Base-by-base conservation (phyloP, 2,888 invertebrate species). In the Falcaria lacertinaria region DNA sequence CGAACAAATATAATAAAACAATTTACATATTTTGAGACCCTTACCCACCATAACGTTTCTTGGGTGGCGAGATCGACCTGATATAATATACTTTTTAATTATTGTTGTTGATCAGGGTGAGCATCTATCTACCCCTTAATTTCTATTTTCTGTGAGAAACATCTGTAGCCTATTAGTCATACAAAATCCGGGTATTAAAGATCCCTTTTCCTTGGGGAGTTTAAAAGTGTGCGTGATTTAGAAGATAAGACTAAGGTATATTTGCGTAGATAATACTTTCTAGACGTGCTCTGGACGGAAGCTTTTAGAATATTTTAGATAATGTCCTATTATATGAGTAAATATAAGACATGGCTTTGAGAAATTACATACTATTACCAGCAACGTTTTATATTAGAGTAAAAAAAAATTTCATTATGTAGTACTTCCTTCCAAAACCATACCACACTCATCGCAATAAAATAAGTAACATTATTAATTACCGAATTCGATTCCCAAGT, bases 21-120 rank as follows among this genome's bases (percentile, higher is more conserved):
- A 44, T 46, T 41, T 43, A 34, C 45, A 34, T 32, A 50, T 49
- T 48, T 55, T 47, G 52, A 54, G 46, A 54, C 63, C 59, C 61
- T 65, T 60, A 68, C 54, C 60, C 50, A 62, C 60, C 63, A 54
- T 64, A 68, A 61, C 66, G 60, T 73, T 73, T 64, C 83, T 69
- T 85, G 86, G 86, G 86, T 86, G 86, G 86, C 60, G 47, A 73
- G 82, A 83, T 85, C 63, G 57, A 44, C 40, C 38, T 46, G 83
- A 86, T 84, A 82, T 74, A 60, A 62, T 44, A 64, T 75, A 71
- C 72, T 73, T 74, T 82, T 84, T 83, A 86, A 85, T 84, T 84
- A 78, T 11, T 19, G 11, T 78, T 70, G 64, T 75, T 65, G 73
- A 76, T 73, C 70, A 65, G 78, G 75, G 74, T 70, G 70, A 65